Conservation (phyloP, 2,888 invertebrate genomes). For the Tethea ocularis region DNA sequence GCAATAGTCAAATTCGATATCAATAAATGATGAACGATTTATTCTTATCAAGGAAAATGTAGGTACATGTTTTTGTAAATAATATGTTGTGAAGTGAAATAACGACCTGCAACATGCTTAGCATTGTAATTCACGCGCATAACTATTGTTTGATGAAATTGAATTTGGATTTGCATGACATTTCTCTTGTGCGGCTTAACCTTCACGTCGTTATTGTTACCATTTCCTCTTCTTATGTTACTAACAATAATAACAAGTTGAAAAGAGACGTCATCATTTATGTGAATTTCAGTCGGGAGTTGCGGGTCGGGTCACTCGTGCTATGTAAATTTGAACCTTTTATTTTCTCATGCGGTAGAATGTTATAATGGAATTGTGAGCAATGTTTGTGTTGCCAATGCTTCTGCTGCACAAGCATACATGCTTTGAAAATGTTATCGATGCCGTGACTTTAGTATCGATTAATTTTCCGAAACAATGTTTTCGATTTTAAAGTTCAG, state of each 20-base stretch:
- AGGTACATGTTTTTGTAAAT: neutral
- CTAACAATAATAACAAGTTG: conserved; percentile 37
- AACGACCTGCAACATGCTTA: conserved; percentile 53
- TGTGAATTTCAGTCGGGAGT: conserved; percentile 43
- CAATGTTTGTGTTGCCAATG: conserved; percentile 56
- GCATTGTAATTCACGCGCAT: conserved; percentile 66
- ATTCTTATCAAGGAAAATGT: neutral
- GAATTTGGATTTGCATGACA: conserved; percentile 70
- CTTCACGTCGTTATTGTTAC: conserved; percentile 56
- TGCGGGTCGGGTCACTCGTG: conserved; percentile 56
- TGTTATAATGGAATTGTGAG: conserved; percentile 64
- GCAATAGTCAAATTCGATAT: neutral
- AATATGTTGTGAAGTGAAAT: conserved; percentile 17
- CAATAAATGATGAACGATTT: neutral
- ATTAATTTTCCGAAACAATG: conserved; percentile 61
- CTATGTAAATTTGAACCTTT: conserved; percentile 73
- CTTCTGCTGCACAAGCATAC: conserved; percentile 56
- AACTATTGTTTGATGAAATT: conserved; percentile 60
- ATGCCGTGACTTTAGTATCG: conserved; percentile 45
- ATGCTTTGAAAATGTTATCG: conserved; percentile 51
- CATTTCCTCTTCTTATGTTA: conserved; percentile 40
- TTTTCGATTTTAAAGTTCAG: conserved; percentile 58
- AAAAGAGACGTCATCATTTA: conserved; percentile 59
- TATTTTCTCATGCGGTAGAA: conserved; percentile 62
- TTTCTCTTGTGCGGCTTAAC: conserved; percentile 58